Evolutionary conservation across 2,797 vertebrate species (phyloP), one percentile per base, ranked within the genome.

Genomic region (Coendou prehensilis): DNA sequence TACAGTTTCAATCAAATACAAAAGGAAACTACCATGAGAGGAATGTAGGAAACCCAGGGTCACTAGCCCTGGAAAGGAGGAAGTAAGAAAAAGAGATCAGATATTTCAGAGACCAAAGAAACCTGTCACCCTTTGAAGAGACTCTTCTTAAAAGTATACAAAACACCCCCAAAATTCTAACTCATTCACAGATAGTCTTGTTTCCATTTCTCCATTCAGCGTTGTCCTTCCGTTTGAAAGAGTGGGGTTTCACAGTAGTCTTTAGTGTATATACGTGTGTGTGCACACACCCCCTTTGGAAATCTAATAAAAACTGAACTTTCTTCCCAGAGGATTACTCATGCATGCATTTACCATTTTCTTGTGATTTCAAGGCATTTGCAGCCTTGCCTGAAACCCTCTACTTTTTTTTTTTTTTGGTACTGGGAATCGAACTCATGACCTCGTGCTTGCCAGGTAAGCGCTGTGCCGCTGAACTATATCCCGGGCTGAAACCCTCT

Each of bases 301-400:
- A 92, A 57, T 82, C 81, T 63, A 69, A 71, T 90, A 78, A 93
- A 93, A 88, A 45, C 78, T 57, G 83, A 84, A 78, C 50, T 64
- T 67, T 91, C 47, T 90, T 87, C 45, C 47, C 23, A 52, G 69
- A 95, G 87, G 87, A 30, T 86, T 52, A 87, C 28, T 82, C 14
- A 45, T 20, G 2, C 37, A 20, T 52, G 57, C 18, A 76, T 33
- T n/a, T 6, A 54, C 50, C 33, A 47, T 86, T 56, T 85, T 89
- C 83, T 63, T 73, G 33, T 11, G 26, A 61, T 84, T 47, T 89
- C 20, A 41, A 28, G 57, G 93, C 52, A 33, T 79, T 92, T 20
- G 11, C 47, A 56, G 37, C 47, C 86, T 87, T 79, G 13, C 18
- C 47, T 52, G 52, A 33, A 84, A 52, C 22, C 56, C n/a, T 18